Conservation (phyloP, 2,113 vertebrate species). For the Pogonocichla stellata region DNA sequence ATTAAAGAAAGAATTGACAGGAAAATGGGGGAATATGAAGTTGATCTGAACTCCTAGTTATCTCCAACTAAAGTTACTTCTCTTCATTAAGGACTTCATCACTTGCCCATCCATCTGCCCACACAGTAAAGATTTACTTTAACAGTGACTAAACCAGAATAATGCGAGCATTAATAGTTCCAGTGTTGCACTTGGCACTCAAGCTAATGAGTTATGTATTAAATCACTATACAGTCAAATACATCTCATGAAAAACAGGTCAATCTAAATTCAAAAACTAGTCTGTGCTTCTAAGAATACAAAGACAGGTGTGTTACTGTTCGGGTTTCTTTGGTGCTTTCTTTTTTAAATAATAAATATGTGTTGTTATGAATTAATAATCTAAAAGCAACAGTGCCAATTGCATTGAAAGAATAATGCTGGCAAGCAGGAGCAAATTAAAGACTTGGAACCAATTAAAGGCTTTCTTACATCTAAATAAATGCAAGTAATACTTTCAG, state of each 20-base stretch:
- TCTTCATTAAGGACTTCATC: neutral
- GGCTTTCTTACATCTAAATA: neutral
- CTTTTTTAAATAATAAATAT: neutral
- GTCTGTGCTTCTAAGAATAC: neutral
- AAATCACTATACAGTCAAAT: neutral
- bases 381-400: neutral
- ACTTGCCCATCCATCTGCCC: neutral
- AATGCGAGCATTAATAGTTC: neutral
- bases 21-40: neutral
- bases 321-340: rapidly evolving
- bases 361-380: neutral
- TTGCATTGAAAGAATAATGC: neutral
- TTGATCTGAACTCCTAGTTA: neutral
- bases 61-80: neutral
- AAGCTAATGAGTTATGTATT: neutral
- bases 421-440: neutral
- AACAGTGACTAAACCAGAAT: conserved; percentile 3
- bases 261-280: neutral
- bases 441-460: neutral
- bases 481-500: neutral
- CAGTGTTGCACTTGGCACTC: neutral
- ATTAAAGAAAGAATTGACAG: neutral
- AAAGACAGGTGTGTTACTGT: neutral
- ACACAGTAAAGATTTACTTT: neutral
- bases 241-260: neutral